A percentile compares a stretch with the other conserved stretches of the same genome.
These are phyloP conservation scores for Eurytoma californica DNA, from an alignment of 2,888 invertebrate genomes.

Conservation along the genomic window DNA sequence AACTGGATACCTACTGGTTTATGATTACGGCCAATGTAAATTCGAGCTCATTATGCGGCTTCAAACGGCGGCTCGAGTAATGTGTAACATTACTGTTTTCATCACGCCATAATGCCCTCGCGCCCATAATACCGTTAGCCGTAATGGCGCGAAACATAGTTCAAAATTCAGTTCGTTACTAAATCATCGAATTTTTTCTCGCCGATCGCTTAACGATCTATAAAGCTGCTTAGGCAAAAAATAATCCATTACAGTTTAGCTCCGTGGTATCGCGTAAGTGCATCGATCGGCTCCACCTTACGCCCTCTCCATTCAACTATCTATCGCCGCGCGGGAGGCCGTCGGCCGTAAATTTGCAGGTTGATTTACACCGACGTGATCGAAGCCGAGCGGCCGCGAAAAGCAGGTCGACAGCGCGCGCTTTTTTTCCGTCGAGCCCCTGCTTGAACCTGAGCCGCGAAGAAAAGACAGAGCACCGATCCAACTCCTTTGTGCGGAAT, in stretches of 20 bases:
- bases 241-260: no score
- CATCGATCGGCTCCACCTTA: no score
- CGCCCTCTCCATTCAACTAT: no score
- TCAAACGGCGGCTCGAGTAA: slow-evolving; percentile 17
- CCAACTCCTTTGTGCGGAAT: slow-evolving; percentile 18
- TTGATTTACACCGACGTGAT: background rate
- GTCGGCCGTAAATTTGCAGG: background rate
- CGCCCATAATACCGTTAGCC: background rate
- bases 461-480: no score
- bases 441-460: no score
- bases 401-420: background rate
- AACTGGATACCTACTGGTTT: slow-evolving; percentile 11
- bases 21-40: slow-evolving; percentile 19
- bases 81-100: slow-evolving; percentile 14
- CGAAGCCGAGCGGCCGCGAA: background rate
- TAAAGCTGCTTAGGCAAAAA: no score
- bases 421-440: no score
- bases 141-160: background rate
- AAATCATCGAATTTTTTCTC: no score
- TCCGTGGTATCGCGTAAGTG: no score
- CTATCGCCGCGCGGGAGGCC: no score
- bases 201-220: no score
- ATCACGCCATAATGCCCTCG: background rate
- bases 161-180: background rate
- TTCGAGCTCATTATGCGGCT: slow-evolving; percentile 12